phyloP scores from a whole-genome alignment of 2,797 vertebrate genomes.

The Vipera latastei region DNA sequence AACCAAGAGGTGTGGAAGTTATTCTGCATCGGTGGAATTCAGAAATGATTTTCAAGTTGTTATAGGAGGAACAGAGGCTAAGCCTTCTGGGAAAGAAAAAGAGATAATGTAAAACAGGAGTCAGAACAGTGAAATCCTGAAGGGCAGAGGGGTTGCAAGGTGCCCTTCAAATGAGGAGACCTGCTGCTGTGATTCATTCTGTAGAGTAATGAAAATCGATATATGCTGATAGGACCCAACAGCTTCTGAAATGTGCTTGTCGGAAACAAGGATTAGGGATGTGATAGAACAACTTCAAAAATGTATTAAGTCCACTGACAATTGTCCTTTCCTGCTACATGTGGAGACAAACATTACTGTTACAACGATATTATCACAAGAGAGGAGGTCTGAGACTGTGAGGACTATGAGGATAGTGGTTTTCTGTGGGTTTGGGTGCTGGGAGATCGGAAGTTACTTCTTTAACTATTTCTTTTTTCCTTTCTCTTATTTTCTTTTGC shows the following conservation, averaged over 20 bases:
- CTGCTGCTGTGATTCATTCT: not conserved
- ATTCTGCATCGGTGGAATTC: not conserved
- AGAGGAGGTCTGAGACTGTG: not conserved
- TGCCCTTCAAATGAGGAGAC: not conserved
- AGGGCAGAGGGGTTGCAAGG: not conserved
- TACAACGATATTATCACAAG: not conserved
- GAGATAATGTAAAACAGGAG: not conserved
- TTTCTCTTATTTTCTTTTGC: not conserved
- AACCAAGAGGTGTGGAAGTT: not conserved
- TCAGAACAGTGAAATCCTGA: not conserved
- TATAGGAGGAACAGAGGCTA: not conserved
- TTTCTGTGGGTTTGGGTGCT: not conserved
- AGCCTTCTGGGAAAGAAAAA: not conserved
- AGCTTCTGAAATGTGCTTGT: not conserved
- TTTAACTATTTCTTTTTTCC: not conserved
- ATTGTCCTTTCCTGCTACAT: not conserved
- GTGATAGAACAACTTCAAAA: not conserved
- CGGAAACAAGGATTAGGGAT: not conserved
- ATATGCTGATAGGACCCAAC: not conserved
- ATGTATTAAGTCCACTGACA: not conserved
- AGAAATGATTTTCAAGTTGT: not conserved
- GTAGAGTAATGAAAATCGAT: not conserved
- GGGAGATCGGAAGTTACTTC: not conserved
- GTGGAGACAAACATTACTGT: not conserved
- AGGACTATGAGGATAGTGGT: not conserved